phyloP scores from a whole-genome alignment of 2,797 vertebrate species.

The Tokudaia muenninki region DNA sequence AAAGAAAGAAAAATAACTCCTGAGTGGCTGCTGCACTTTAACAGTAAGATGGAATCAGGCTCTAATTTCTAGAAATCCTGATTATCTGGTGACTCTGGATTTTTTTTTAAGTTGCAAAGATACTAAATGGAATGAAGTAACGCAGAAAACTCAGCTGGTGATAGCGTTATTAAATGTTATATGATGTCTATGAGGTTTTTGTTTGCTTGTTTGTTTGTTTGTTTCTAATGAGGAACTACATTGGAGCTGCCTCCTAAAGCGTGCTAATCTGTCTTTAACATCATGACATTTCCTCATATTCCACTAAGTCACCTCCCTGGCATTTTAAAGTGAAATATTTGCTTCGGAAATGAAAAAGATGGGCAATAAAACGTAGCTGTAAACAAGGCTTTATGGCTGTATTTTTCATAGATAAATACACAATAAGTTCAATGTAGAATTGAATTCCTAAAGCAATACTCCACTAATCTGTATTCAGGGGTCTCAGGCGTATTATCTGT shows the following conservation, averaged over 20 bases:
- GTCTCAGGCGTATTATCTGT: slow-evolving; percentile 91
- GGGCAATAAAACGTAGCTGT: slow-evolving; percentile 83
- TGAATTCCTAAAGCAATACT: slow-evolving; percentile 88
- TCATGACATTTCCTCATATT: slow-evolving; percentile 65
- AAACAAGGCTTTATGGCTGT: slow-evolving; percentile 85
- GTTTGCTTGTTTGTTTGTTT: slow-evolving; percentile 39
- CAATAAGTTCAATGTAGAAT: slow-evolving; percentile 85
- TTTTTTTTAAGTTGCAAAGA: slow-evolving; percentile 63
- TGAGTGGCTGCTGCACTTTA: slow-evolving; percentile 61
- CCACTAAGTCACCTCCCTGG: slow-evolving; percentile 59
- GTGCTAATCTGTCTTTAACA: slow-evolving; percentile 72
- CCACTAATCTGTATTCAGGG: slow-evolving; percentile 89
- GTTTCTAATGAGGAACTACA: slow-evolving; percentile 49
- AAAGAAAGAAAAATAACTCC: slow-evolving; percentile 68
- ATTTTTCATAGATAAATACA: slow-evolving; percentile 87
- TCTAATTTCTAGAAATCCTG: slow-evolving; percentile 64
- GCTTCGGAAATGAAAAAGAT: slow-evolving; percentile 70
- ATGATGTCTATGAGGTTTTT: not conserved
- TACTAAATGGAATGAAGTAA: slow-evolving; percentile 41
- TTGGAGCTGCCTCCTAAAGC: slow-evolving; percentile 24
- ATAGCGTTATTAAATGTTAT: slow-evolving; percentile 56
- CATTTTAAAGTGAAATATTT: slow-evolving; percentile 84
- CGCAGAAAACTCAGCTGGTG: slow-evolving; percentile 49
- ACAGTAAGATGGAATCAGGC: slow-evolving; percentile 64
- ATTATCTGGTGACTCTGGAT: slow-evolving; percentile 54